Evolutionary conservation across 2,888 invertebrate genomes (phyloP), one percentile per base, ranked within the genome.

Genomic region (Lamellibrachia satsuma): DNA sequence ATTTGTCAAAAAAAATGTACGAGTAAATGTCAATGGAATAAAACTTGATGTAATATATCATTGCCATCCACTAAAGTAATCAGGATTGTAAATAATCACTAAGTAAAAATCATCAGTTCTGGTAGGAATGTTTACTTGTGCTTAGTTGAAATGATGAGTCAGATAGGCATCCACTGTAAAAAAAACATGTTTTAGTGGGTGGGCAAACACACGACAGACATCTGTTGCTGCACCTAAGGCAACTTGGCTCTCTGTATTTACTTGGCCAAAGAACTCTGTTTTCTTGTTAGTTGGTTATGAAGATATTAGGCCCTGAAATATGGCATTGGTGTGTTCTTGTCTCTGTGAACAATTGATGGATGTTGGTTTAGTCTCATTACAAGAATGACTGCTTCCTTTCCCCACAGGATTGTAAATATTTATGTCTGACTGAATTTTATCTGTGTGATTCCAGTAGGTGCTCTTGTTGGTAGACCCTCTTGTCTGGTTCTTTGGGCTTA

Each of bases 351-450:
- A 15, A 75, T 6, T 11, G 75, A 15, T 22, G 4, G 75, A 75
- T 75, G 75, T 75, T 75, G n/a, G 75, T 75, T 75, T 75, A 75
- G n/a, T 75, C 75, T 75, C 75, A 75, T 75, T 75, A 75, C 22
- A 22, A 75, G 75, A 75, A 3, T 6, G 15, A 75, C 75, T 22
- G 75, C 22, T 75, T 75, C 75, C 75, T 75, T 15, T 75, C 75
- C 39, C 75, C n/a, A 15, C 22, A 22, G 75, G 75, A 22, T 75
- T 75, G 75, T 75, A 75, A 75, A 75, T 75, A 75, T 75, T 75
- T 75, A 75, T 75, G 75, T 75, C 75, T 75, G 22, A 75, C 75
- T 75, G 75, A 22, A 22, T 22, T 15, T 75, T 75, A 75, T 75
- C 75, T 75, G 75, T 22, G 22, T 75, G 75, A 75, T 75, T 75